phyloP scores from a whole-genome alignment of 2,888 invertebrate species.

The Mayetiola destructor region DNA sequence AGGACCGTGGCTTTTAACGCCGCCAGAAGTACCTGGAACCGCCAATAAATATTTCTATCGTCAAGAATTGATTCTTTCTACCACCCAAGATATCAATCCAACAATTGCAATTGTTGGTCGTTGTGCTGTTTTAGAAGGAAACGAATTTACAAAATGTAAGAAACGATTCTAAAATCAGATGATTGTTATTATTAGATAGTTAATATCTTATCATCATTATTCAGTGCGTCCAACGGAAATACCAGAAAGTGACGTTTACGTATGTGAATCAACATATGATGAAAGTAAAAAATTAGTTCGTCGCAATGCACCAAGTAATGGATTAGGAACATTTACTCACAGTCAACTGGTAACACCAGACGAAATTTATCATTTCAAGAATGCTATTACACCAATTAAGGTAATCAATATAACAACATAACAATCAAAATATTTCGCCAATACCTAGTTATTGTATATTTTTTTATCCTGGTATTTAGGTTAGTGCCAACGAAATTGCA shows the following conservation, averaged over 20 bases:
- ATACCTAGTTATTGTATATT: not conserved
- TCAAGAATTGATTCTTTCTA: slow-evolving; percentile 83
- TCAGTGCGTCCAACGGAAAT: slow-evolving; percentile 87
- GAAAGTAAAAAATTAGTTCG: slow-evolving; percentile 68
- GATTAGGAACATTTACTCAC: slow-evolving; percentile 68
- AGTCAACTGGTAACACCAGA: slow-evolving; percentile 78
- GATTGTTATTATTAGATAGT: not conserved
- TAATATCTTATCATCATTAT: not conserved
- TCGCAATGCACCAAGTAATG: slow-evolving; percentile 48
- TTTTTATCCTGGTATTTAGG: slow-evolving; percentile 19
- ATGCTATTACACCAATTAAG: slow-evolving; percentile 48
- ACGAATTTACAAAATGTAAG: slow-evolving; percentile 38
- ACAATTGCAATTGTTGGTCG: slow-evolving; percentile 81
- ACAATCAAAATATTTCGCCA: not conserved
- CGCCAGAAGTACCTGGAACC: slow-evolving; percentile 71
- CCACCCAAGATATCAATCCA: slow-evolving; percentile 81
- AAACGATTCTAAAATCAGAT: not conserved
- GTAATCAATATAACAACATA: not conserved
- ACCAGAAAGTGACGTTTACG: slow-evolving; percentile 76
- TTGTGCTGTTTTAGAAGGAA: slow-evolving; percentile 78
- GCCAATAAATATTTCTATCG: slow-evolving; percentile 73
- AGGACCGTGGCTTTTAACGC: slow-evolving; percentile 85
- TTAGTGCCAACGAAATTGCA: slow-evolving; percentile 15
- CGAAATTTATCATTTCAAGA: slow-evolving; percentile 72
- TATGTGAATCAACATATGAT: slow-evolving; percentile 85